phyloP scores from a whole-genome alignment of 2,888 invertebrate genomes.

The Dolichopus griseipennis region DNA sequence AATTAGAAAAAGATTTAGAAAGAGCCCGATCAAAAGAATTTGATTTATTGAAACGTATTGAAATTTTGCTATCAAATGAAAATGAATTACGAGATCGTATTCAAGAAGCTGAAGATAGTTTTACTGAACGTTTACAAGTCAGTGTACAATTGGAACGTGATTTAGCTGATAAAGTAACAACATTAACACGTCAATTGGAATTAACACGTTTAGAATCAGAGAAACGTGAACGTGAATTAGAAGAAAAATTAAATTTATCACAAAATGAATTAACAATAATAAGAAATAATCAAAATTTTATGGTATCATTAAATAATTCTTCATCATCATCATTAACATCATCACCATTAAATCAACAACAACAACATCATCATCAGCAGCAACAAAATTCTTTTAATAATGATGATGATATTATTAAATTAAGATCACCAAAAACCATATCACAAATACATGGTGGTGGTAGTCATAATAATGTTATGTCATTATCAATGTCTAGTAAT shows the following conservation, averaged over 20 bases:
- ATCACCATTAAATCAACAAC: not conserved
- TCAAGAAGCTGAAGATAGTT: constrained; percentile 29
- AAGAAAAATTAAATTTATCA: constrained; percentile 37
- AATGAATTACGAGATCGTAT: constrained; percentile 33
- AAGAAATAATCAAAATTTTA: constrained; percentile 22
- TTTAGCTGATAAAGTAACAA: constrained; percentile 33
- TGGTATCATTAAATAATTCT: constrained; percentile 13
- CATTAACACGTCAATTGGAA: constrained; percentile 35
- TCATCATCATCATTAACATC: constrained; percentile 15
- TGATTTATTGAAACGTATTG: constrained; percentile 30
- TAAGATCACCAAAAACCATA: not conserved
- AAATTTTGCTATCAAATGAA: constrained; percentile 29
- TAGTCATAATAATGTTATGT: constrained; percentile 25
- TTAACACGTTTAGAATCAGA: constrained; percentile 31
- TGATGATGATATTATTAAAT: not conserved
- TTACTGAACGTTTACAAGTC: constrained; percentile 29
- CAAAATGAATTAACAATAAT: constrained; percentile 38
- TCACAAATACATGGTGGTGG: not conserved
- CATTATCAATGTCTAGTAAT: constrained; percentile 29
- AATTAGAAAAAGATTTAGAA: constrained; percentile 40
- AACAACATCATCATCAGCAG: not conserved
- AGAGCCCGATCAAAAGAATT: constrained; percentile 37
- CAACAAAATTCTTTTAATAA: not conserved
- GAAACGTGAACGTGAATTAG: constrained; percentile 35
- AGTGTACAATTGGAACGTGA: constrained; percentile 34